These are phyloP conservation scores for Pogonus chalceus DNA, from an alignment of 1,140 invertebrate genomes.

Conservation along the genomic window DNA sequence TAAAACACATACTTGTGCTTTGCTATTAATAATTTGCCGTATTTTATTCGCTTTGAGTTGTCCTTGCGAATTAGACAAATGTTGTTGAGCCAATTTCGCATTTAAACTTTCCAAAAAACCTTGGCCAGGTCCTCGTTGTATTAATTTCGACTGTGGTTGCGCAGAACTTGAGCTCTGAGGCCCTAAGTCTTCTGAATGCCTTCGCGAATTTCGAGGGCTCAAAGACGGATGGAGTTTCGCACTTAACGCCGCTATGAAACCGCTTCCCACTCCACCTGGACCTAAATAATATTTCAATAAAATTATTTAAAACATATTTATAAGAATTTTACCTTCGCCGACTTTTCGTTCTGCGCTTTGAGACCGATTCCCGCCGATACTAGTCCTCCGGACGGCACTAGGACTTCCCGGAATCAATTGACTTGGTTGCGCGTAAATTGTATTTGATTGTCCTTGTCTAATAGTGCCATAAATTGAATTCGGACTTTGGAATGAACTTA, in stretches of 20 bases:
- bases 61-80: slow-evolving; percentile 33
- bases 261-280: slow-evolving; percentile 44
- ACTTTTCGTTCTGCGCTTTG: slow-evolving; percentile 45
- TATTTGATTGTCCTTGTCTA: slow-evolving; percentile 28
- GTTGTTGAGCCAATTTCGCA: slow-evolving; percentile 57
- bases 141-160: slow-evolving; percentile 16
- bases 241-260: slow-evolving; percentile 60
- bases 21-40: slow-evolving; percentile 52
- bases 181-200: slow-evolving; percentile 32
- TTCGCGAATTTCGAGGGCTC: slow-evolving; percentile 40
- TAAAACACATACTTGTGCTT: slow-evolving; percentile 44
- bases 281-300: slow-evolving; percentile 28
- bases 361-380: slow-evolving; percentile 35
- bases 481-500: slow-evolving; percentile 42
- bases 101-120: slow-evolving; percentile 66
- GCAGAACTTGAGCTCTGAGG: slow-evolving; percentile 16
- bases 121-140: slow-evolving; percentile 33
- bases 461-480: slow-evolving; percentile 32
- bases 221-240: slow-evolving; percentile 54
- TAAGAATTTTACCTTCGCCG: slow-evolving; percentile 33
- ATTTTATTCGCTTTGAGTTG: slow-evolving; percentile 38
- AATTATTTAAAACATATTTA: slow-evolving; percentile 3
- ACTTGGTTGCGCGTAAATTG: slow-evolving; percentile 42
- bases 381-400: slow-evolving; percentile 31
- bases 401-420: slow-evolving; percentile 40